These are phyloP conservation scores for Melipona bicolor DNA, from an alignment of 2,888 invertebrate species.

Conservation along the genomic window DNA sequence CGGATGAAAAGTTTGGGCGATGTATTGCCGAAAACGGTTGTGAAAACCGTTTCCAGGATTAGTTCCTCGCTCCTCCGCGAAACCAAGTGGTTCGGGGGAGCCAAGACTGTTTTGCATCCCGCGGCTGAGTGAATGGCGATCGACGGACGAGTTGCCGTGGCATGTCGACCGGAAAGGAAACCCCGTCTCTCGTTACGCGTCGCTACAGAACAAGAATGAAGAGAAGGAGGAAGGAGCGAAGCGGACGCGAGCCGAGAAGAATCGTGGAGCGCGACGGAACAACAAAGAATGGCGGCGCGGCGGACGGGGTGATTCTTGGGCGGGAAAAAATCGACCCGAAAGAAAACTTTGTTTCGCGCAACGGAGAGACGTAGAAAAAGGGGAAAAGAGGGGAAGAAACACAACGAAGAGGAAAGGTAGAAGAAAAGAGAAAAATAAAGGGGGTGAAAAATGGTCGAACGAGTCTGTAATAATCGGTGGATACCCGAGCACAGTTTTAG, in stretches of 20 bases:
- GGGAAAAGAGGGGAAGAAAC: too few species aligned
- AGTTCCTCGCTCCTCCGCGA: constrained; percentile 2
- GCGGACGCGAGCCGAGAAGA: neutral
- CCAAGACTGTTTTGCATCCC: constrained; percentile 66
- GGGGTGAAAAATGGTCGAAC: neutral
- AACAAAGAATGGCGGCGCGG: constrained; percentile 24
- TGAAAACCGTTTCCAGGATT: neutral
- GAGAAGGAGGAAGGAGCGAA: constrained; percentile 9
- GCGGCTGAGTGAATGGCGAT: constrained; percentile 60
- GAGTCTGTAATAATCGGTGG: constrained; percentile 69
- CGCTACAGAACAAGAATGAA: constrained; percentile 66
- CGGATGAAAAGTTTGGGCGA: neutral
- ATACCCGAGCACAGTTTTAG: constrained; percentile 66
- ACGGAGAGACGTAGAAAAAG: neutral
- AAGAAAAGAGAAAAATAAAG: neutral
- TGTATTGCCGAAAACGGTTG: neutral
- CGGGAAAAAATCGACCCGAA: constrained; percentile 20
- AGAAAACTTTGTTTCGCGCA: constrained; percentile 5
- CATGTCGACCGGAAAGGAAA: constrained; percentile 74
- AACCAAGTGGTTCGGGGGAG: constrained; percentile 15
- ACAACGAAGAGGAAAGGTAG: too few species aligned
- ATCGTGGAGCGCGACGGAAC: constrained; percentile 16
- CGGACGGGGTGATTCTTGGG: neutral
- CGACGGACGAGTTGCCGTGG: constrained; percentile 56
- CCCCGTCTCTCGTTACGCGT: constrained; percentile 78